A percentile compares a stretch with the other conserved stretches of the same genome.
Conservation (phyloP, 2,113 vertebrate genomes). For the Leucoraja erinaceus region DNA sequence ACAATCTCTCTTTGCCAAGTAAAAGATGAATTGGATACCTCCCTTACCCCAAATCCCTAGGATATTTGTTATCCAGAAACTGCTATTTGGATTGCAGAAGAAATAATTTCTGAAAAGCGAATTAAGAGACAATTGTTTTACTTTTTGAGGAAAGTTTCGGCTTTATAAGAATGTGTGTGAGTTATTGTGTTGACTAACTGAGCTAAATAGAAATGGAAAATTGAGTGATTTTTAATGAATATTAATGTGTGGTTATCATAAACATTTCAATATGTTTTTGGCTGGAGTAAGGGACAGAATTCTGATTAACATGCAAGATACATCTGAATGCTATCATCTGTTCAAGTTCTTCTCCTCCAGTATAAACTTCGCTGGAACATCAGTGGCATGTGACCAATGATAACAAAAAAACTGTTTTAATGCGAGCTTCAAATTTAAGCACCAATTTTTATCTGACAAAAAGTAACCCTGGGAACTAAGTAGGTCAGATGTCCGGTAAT, state of each 20-base stretch:
- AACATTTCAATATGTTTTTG: slow-evolving; percentile 33
- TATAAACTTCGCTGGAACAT: background rate
- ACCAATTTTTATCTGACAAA: background rate
- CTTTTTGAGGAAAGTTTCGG: background rate
- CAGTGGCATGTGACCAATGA: background rate
- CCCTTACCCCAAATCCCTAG: slow-evolving; percentile 6
- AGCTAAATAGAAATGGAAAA: background rate
- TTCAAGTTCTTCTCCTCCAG: background rate
- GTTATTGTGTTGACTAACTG: slow-evolving; percentile 5
- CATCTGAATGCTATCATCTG: slow-evolving; percentile 33
- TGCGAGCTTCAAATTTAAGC: background rate
- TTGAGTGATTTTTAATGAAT: background rate
- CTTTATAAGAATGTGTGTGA: background rate
- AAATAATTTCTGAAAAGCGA: background rate
- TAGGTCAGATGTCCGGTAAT: background rate
- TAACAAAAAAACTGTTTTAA: background rate
- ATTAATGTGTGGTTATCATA: slow-evolving; percentile 21
- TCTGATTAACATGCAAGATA: slow-evolving; percentile 27
- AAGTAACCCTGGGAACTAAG: background rate
- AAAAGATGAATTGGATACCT: slow-evolving; percentile 3
- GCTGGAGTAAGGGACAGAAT: background rate
- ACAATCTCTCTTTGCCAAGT: background rate
- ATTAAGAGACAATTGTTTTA: background rate
- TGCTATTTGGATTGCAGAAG: background rate
- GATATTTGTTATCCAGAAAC: background rate